phyloP scores from a whole-genome alignment of 2,888 invertebrate species.

The Icerya purchasi region DNA sequence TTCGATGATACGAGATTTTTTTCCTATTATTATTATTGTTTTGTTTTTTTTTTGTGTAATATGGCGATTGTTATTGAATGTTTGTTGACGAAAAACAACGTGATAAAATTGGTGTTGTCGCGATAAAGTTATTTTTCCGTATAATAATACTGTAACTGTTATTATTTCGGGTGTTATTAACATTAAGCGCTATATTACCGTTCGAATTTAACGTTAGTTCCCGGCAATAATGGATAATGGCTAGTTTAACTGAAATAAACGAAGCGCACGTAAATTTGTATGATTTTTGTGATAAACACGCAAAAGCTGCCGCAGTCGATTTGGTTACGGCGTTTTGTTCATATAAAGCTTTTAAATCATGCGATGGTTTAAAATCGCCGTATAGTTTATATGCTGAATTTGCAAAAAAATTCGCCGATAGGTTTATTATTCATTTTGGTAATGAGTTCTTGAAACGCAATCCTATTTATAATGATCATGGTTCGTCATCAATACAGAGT shows the following conservation, averaged over 20 bases:
- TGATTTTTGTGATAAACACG: conserved; percentile 12
- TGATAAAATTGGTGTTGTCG: neutral
- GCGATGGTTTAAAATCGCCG: conserved; percentile 8
- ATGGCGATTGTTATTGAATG: neutral
- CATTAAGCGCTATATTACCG: no score
- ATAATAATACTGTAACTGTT: no score
- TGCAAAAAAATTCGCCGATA: conserved; percentile 11
- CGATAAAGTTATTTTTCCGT: no score
- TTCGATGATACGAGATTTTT: no score
- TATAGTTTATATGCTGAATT: conserved; percentile 9
- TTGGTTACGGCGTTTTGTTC: conserved; percentile 11
- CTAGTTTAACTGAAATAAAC: conserved; percentile 5
- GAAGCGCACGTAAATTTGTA: conserved; percentile 11
- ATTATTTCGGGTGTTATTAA: no score
- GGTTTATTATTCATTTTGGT: conserved; percentile 9
- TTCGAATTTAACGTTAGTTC: no score
- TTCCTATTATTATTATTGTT: neutral
- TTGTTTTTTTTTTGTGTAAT: neutral
- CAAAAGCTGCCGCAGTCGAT: conserved; percentile 12
- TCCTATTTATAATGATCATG: neutral
- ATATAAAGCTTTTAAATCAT: conserved; percentile 10
- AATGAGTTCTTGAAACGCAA: conserved; percentile 11
- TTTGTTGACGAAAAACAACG: neutral
- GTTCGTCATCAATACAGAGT: neutral
- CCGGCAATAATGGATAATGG: conserved; percentile 2